Base-by-base conservation (phyloP, 2,797 vertebrate species). In the Anas flavirostris region DNA sequence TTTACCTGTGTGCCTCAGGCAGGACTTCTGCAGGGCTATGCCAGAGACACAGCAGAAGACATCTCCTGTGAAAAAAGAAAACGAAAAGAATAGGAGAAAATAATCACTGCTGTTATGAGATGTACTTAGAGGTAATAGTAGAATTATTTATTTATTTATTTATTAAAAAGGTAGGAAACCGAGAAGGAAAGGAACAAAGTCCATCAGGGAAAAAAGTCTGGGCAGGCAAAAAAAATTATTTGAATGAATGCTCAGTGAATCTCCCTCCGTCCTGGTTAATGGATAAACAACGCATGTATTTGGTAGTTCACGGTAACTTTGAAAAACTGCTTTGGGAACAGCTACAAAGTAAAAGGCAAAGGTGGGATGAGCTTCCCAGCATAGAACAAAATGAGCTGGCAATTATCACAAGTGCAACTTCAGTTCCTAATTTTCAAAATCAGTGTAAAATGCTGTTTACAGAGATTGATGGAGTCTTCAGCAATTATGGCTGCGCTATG, bases 361-460 rank as follows among this genome's bases (percentile, higher is more conserved):
- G 52, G 85, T 86, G 59, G 55, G 86, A 74, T 29, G 73, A 86
- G 25, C 44, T 82, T 81, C 74, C 70, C 74, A 84, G 70, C 79
- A 41, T 35, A 0, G 5, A 92, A 75, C 39, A 73, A 84, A 91
- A 83, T 12, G 12, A 67, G 35, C 21, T 93, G 91, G 50, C 73
- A 83, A 83, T 92, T 95, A 81, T 4, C 16, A 0, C 59, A 95
- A 66, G 76, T 63, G 69, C 86, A 94, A 76, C 67, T 92, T 91
- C 67, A 60, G 66, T 55, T 83, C 69, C 67, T 89, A 58, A 93
- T 94, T 95, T 82, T 53, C 77, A 82, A 82, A 91, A 85, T 90
- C 86, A 69, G 81, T 33, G 43, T 69, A 91, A 88, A 85, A 75
- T 72, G 78, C 84, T 89, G 37, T 94, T 95, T 91, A 87, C 72